A percentile compares a stretch with the other conserved stretches of the same genome.
Evolutionary conservation across 2,113 vertebrate genomes (phyloP).

Genomic region (Ptilorrhoa leucosticta): DNA sequence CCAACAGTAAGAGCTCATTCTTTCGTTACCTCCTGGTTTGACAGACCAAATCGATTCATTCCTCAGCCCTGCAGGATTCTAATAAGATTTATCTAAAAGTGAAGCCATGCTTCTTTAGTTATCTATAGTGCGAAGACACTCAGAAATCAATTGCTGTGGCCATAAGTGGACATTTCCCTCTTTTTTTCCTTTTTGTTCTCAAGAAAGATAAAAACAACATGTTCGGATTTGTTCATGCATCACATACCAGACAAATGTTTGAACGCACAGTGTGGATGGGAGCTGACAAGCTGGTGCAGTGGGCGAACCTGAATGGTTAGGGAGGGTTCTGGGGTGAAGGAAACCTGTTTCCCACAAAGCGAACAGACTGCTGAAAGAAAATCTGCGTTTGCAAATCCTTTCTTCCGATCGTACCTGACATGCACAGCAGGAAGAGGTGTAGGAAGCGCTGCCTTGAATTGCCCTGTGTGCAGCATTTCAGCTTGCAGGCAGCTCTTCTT

Average conservation of each 20-base stretch:
- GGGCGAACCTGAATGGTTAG: neutral
- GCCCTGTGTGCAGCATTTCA: neutral
- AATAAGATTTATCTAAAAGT: slow-evolving; percentile 34
- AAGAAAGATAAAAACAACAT: neutral
- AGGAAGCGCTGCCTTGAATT: neutral
- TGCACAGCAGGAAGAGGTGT: neutral
- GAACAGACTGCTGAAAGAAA: neutral
- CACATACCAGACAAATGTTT: neutral
- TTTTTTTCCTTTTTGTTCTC: neutral
- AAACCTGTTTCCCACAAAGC: neutral
- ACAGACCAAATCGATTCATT: neutral
- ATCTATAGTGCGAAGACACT: neutral
- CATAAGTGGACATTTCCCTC: neutral
- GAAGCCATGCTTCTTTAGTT: neutral
- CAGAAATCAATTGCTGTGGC: neutral
- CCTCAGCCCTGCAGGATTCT: slow-evolving; percentile 11
- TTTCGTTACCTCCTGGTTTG: slow-evolving; percentile 43
- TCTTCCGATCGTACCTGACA: neutral
- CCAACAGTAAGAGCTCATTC: slow-evolving; percentile 28
- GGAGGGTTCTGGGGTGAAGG: neutral
- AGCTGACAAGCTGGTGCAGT: neutral
- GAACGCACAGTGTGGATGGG: neutral
- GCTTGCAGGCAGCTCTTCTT: neutral
- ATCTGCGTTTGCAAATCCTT: neutral
- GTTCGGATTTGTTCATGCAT: neutral